Conservation (phyloP, 1,140 invertebrate genomes). For the Melitaea cinxia region DNA sequence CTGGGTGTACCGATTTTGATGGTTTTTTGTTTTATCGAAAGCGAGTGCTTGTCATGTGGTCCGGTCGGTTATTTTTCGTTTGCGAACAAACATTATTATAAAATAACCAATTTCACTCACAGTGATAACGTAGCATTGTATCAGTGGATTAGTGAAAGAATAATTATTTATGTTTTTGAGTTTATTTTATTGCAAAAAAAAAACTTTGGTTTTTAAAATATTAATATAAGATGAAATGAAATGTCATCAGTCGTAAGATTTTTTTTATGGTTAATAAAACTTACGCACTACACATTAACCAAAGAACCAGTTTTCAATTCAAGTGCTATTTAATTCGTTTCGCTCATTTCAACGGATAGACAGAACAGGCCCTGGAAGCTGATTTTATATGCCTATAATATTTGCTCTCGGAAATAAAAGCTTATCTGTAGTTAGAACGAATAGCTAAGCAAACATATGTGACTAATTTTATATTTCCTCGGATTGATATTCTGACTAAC, state of each 20-base stretch:
- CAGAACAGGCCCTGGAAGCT: constrained; percentile 37
- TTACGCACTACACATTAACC: background rate
- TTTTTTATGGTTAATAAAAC: background rate
- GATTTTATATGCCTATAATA: constrained; percentile 34
- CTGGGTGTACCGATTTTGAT: too few species aligned
- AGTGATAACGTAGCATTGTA: too few species aligned
- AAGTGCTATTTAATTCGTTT: constrained; percentile 3
- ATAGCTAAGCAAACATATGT: constrained; percentile 23
- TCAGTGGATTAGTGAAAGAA: too few species aligned
- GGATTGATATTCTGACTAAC: constrained; percentile 32
- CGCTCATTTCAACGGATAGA: constrained; percentile 37
- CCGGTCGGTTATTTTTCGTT: too few species aligned
- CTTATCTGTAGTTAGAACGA: constrained; percentile 24
- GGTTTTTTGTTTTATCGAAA: too few species aligned
- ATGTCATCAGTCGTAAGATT: background rate
- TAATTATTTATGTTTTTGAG: too few species aligned
- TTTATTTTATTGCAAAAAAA: too few species aligned
- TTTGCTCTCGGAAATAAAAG: constrained; percentile 29
- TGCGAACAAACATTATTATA: too few species aligned
- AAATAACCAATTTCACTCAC: too few species aligned
- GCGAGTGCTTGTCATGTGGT: too few species aligned
- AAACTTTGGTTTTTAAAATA: background rate
- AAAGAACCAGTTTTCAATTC: background rate
- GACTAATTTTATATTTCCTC: constrained; percentile 23
- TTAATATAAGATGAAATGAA: background rate